Base-by-base conservation (phyloP, 1,140 invertebrate genomes). In the Phthorimaea operculella region DNA sequence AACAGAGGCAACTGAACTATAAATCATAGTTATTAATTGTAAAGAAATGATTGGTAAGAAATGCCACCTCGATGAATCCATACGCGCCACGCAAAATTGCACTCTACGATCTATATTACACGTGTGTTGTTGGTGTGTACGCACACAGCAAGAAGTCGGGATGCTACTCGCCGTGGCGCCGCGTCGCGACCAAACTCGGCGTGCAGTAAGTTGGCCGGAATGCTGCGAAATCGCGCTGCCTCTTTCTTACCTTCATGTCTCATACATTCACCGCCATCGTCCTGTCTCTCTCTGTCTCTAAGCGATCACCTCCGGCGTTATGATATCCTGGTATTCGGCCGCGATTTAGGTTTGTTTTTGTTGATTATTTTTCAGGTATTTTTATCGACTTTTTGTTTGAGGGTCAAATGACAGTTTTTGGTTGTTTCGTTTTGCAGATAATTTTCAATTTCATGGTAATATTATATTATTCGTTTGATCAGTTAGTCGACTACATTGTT, bases 131-230 rank as follows among this genome's bases (percentile, higher is more conserved):
- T 67, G 59, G 59, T 58, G 60, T 58, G 49, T 57, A 54, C 63
- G 65, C 62, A 63, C 58, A 65, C 86, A 89, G 89, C 88, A 90
- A 89, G 88, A 90, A 88, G 85, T 85, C 87, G 69, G 85, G 85
- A 60, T 91, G 92, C 88, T 93, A 93, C 89, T 94, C 93, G 74
- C 93, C 94, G 87, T 96, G 93, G 94, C 90, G 92, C 75, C 90
- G 93, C 86, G 93, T 96, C 82, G 93, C 93, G 83, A 94, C 92
- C 85, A 96, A 95, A 87, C 91, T 96, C 72, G 94, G 94, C 90
- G 93, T 96, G 88, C 94, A 95, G 93, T 96, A 94, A 95, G 94
- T 95, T 78, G 57, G 51, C 62, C 65, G 67, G 72, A 73, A 76
- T 72, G 73, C 65, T 69, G 62, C 57, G 64, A 61, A 55, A 65